Evolutionary conservation across 2,888 invertebrate genomes (phyloP), one percentile per base, ranked within the genome.

Genomic region (Papilio protenor): DNA sequence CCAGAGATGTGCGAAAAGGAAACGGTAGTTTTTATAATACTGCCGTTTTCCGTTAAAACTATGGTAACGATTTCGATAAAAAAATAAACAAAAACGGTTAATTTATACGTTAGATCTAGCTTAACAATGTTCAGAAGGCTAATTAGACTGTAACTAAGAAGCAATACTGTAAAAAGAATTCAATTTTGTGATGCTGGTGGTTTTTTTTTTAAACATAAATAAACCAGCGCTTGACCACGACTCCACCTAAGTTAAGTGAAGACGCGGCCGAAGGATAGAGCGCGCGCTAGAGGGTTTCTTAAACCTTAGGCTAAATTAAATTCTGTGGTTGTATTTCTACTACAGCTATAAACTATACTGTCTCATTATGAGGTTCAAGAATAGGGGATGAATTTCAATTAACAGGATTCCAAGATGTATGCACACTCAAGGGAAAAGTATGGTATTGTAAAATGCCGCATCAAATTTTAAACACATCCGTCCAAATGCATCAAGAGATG

Each of bases 1-100:
- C 2, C 78, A 66, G 47, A 71, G 55, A 76, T 78, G 57, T 70
- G 69, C 49, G 73, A 78, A 78, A 73, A 21, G 12, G 18, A 45
- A 59, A 8, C 45, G 23, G 40, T 8, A 47, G 8, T 40, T 40
- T 59, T 14, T 21, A 59, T 59, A 21, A 14, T 4, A 12, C 4
- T 57, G 57, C 21, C 57, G 57, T n/a, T 55, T n/a, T 4, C 3
- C 6, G 11, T 27, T n/a, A 57, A 11, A n/a, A n/a, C n/a, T 5
- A 57, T 11, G 21, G 21, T 2, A 57, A 57, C 8, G 10, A 57
- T 57, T 57, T 57, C 33, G 11, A 11, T 1, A 6, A 6, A 33
- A 12, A 5, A 40, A 8, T 33, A 5, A 12, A 40, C 33, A 16
- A 27, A 27, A 66, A 27, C 14, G 6, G 16, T 18, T 49, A 14